Evolutionary conservation across 2,113 vertebrate species (phyloP), one percentile per base, ranked within the genome.

Genomic region (Oreochromis aureus): DNA sequence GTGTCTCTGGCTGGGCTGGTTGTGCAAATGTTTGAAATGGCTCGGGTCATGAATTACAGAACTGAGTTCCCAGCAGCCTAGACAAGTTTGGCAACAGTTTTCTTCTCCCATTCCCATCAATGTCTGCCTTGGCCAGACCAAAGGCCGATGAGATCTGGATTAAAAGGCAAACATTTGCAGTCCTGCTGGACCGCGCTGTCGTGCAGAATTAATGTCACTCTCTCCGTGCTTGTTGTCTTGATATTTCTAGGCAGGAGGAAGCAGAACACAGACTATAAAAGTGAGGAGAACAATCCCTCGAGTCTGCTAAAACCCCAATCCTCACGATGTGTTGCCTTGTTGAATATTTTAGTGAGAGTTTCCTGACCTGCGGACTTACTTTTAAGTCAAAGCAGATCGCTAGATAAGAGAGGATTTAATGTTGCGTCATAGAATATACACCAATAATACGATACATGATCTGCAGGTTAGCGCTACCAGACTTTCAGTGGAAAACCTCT

Each of bases 131-230:
- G 84, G 94, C 88, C 89, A 93, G 92, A 93, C 89, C 93, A 93
- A 90, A 94, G 91, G 94, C 92, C 71, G 63, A 44, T 8, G 51
- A 92, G 87, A 89, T 84, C 86, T 80, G 90, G 91, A 95, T 95
- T 95, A 93, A 93, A 95, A 95, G 91, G 93, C 91, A 94, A 95
- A 95, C 93, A 94, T 93, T 95, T 93, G 91, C 93, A 89, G 91
- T 93, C 91, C 92, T 94, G 87, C 89, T 85, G 91, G 92, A 94
- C 93, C 16, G 6, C 44, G 80, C 88, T 91, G 93, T 93, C 90
- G 19, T 89, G 83, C 89, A 92, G 92, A 93, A 95, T 96, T 96
- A 95, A 94, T 94, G 93, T 94, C 92, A 93, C 93, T 95, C 93
- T 93, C 93, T 85, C 85, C 63, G 86, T 32, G 81, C 88, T 92